A percentile compares a stretch with the other conserved stretches of the same genome.
Evolutionary conservation across 2,888 invertebrate genomes (phyloP).

Genomic region (Drosophila flavopinicola): DNA sequence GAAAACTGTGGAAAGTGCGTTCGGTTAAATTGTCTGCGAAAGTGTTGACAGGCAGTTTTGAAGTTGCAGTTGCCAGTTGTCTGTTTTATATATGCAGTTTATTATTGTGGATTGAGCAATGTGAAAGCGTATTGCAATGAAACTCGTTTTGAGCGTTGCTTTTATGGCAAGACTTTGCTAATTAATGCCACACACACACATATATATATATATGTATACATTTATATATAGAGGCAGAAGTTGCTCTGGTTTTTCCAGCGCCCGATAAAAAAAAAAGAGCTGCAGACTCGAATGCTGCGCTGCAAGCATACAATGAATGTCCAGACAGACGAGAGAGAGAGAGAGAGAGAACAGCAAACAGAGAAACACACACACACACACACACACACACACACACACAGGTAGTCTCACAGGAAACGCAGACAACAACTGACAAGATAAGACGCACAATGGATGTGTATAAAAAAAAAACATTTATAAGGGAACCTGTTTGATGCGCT

Average conservation of each 20-base stretch:
- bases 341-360: slow-evolving; percentile 7
- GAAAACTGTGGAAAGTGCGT: slow-evolving; percentile 60
- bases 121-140: slow-evolving; percentile 65
- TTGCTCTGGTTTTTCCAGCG: slow-evolving; percentile 55
- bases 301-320: slow-evolving; percentile 40
- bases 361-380: slow-evolving; percentile 1
- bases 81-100: slow-evolving; percentile 23
- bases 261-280: slow-evolving; percentile 17
- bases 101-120: slow-evolving; percentile 37
- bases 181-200: slow-evolving; percentile 50
- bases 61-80: slow-evolving; percentile 14
- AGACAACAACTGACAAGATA: slow-evolving; percentile 55
- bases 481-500: slow-evolving; percentile 57
- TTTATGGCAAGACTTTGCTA: slow-evolving; percentile 59
- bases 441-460: slow-evolving; percentile 41
- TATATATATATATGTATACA: not conserved
- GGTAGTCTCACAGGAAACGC: slow-evolving; percentile 45
- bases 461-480: slow-evolving; percentile 12
- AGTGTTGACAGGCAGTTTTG: slow-evolving; percentile 60
- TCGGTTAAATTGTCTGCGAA: slow-evolving; percentile 55
- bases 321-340: slow-evolving; percentile 27
- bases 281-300: slow-evolving; percentile 26
- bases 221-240: slow-evolving; percentile 5
- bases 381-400: slow-evolving; percentile 16
- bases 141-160: slow-evolving; percentile 51